A percentile compares a stretch with the other conserved stretches of the same genome.
Conservation (phyloP, 2,797 vertebrate genomes). For the Cichlasoma orientale region DNA sequence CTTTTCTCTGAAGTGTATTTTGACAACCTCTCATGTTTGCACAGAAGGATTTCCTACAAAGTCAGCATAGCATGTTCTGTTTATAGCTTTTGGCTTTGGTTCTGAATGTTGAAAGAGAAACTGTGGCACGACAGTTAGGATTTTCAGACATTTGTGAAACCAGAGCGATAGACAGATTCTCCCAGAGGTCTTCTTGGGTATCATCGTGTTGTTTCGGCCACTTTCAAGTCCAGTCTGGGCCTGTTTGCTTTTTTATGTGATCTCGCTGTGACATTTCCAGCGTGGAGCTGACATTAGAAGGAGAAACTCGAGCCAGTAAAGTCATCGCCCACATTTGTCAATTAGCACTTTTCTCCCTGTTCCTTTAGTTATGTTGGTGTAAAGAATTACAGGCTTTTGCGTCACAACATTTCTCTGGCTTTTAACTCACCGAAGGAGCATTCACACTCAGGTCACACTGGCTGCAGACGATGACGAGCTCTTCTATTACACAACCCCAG, state of each 20-base stretch:
- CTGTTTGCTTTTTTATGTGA: neutral
- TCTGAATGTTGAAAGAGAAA: constrained; percentile 45
- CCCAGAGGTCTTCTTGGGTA: constrained; percentile 38
- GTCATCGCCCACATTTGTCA: neutral
- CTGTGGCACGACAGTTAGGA: constrained; percentile 30
- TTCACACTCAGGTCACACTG: constrained; percentile 19
- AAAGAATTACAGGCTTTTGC: neutral
- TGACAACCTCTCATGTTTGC: constrained; percentile 54
- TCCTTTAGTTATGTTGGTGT: neutral
- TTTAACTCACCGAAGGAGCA: neutral
- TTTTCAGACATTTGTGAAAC: constrained; percentile 49
- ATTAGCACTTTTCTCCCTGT: neutral
- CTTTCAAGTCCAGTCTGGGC: constrained; percentile 13
- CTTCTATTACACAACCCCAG: constrained; percentile 43
- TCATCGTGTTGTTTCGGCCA: constrained; percentile 9
- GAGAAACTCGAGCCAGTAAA: neutral
- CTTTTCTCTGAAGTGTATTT: constrained; percentile 73
- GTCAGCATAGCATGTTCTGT: constrained; percentile 43
- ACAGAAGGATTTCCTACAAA: constrained; percentile 61
- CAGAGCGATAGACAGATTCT: constrained; percentile 27
- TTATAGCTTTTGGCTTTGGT: constrained; percentile 65
- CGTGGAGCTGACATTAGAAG: neutral
- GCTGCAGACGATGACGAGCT: constrained; percentile 6
- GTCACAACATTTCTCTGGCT: neutral
- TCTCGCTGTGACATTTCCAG: neutral